phyloP scores from a whole-genome alignment of 1,140 invertebrate genomes.

The Pectinophora gossypiella region DNA sequence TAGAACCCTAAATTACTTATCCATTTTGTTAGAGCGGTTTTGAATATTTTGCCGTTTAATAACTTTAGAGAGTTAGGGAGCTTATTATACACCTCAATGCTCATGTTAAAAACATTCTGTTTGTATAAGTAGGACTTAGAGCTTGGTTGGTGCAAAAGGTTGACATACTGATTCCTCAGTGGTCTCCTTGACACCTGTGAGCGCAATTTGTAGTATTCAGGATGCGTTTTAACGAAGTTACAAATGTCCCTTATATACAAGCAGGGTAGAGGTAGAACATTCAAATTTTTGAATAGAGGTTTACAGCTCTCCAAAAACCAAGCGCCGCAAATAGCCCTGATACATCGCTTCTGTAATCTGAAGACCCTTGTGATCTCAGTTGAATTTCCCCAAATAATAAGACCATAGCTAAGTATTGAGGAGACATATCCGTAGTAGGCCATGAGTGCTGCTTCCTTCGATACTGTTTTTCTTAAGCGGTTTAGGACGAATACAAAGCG shows the following conservation, averaged over 20 bases:
- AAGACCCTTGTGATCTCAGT: not conserved
- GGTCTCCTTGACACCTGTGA: not conserved
- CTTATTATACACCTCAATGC: not conserved
- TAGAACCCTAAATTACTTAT: no score
- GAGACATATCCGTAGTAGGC: constrained; percentile 1
- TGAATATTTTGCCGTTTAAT: no score
- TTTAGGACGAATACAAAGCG: not conserved
- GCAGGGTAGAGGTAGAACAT: not conserved
- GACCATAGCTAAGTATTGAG: not conserved
- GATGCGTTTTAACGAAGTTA: not conserved
- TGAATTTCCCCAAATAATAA: not conserved
- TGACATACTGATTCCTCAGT: not conserved
- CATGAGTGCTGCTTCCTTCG: not conserved
- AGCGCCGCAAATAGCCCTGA: not conserved
- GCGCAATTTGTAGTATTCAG: not conserved
- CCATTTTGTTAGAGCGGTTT: no score
- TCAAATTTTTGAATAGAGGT: not conserved
- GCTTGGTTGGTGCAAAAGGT: not conserved
- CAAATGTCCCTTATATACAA: not conserved
- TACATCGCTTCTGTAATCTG: not conserved
- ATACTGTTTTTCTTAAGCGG: not conserved
- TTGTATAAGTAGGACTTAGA: not conserved
- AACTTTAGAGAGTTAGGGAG: no score
- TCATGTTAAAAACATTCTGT: not conserved
- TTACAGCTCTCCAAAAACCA: not conserved